Base-by-base conservation (phyloP, 2,888 invertebrate genomes). In the Hirtodrosophila cameraria region DNA sequence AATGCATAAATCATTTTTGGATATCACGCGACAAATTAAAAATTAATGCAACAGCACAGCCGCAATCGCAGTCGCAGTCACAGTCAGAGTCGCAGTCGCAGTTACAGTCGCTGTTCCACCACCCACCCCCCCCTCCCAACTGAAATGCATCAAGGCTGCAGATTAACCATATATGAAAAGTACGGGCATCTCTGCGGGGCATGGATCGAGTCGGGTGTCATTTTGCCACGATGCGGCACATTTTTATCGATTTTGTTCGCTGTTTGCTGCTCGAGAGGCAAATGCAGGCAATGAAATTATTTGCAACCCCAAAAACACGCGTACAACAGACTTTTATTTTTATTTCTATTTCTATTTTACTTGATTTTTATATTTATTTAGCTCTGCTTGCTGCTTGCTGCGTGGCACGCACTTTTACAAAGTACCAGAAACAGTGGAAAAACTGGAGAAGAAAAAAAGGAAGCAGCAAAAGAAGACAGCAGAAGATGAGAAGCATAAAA, bases 201-300 rank as follows among this genome's bases (percentile, higher is more conserved):
- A 23, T 25, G 49, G n/a, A n/a, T n/a, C n/a, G n/a, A n/a, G n/a
- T n/a, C n/a, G n/a, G n/a, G n/a, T n/a, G n/a, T n/a, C n/a, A n/a
- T n/a, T 31, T 20, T 9, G 25, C 36, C 43, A 43, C 43, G 46
- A 41, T 58, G 55, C 63, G 75, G 76, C 68, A 79, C 67, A 79
- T 75, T 82, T 82, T 82, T 81, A 81, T 81, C 77, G 80, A 81
- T 81, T 81, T 81, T 81, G 66, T 62, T 66, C 59, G 25, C 62
- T n/a, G n/a, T n/a, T n/a, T n/a, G 53, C 50, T 59, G 42, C 62
- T 52, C 48, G 13, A 18, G 8, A 30, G 28, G 31, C 58, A 42
- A 75, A 75, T 82, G 80, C 80, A 82, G 74, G 71, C 74, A 69
- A 16, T 54, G 63, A 67, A 74, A 57, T 65, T 70, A 49, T 69